These are phyloP conservation scores for Drosophila gunungcola DNA, from an alignment of 1,140 invertebrate species.

Conservation along the genomic window DNA sequence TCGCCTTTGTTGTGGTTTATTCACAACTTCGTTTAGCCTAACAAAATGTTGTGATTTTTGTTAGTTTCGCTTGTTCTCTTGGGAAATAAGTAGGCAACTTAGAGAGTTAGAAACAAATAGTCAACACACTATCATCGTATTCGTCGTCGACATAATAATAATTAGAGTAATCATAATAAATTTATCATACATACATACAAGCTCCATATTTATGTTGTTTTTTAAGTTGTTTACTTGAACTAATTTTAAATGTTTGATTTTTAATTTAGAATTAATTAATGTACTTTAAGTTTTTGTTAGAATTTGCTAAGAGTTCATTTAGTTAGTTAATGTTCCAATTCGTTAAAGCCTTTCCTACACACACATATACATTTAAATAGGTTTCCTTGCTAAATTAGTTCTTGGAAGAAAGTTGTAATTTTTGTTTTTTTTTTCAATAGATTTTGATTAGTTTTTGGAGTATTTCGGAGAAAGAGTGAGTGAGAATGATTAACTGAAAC, in stretches of 20 bases:
- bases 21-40: constrained; percentile 47
- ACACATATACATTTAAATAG: constrained; percentile 75
- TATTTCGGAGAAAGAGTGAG: constrained; percentile 15
- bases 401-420: constrained; percentile 74
- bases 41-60: constrained; percentile 53
- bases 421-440: constrained; percentile 42
- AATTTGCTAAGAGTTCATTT: constrained; percentile 76
- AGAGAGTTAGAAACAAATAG: constrained; percentile 58
- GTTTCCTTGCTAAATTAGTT: constrained; percentile 69
- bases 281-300: constrained; percentile 78
- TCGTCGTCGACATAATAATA: constrained; percentile 43
- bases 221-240: constrained; percentile 56
- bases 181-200: constrained; percentile 79
- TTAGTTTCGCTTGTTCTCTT: constrained; percentile 45
- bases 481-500: constrained; percentile 63
- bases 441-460: constrained; percentile 69
- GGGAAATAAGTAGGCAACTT: constrained; percentile 54
- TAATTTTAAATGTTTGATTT: constrained; percentile 79
- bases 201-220: constrained; percentile 65
- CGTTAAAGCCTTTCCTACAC: constrained; percentile 71
- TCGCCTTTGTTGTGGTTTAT: constrained; percentile 17
- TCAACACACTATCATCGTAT: constrained; percentile 47
- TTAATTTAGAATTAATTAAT: constrained; percentile 77
- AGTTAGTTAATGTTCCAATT: constrained; percentile 55
- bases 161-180: constrained; percentile 70